Percentiles rank a stretch among this genome's conserved stretches.
Conservation (phyloP, 2,797 vertebrate genomes). For the Simalia tracyae region DNA sequence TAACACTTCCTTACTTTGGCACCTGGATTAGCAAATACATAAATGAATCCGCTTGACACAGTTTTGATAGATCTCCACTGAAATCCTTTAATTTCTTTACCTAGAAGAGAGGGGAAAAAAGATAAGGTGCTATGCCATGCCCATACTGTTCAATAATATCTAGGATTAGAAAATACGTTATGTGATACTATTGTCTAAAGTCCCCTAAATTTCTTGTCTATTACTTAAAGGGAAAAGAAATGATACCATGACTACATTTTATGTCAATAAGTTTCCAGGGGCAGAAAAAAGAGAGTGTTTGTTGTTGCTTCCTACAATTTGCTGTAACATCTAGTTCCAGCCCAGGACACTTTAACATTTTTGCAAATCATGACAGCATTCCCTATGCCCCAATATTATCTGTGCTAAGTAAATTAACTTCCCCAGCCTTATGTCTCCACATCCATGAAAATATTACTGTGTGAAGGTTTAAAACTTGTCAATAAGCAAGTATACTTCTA, state of each 20-base stretch:
- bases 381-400: not conserved
- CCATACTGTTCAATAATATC: not conserved
- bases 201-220: not conserved
- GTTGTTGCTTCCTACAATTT: not conserved
- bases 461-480: not conserved
- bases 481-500: not conserved
- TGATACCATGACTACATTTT: not conserved
- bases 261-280: not conserved
- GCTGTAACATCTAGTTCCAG: not conserved
- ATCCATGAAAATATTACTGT: not conserved
- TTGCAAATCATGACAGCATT: not conserved
- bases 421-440: not conserved
- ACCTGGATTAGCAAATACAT: slow-evolving; percentile 92
- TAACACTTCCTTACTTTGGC: slow-evolving; percentile 84
- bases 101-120: slow-evolving; percentile 67
- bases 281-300: not conserved
- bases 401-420: not conserved
- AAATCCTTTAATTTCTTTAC: slow-evolving; percentile 90
- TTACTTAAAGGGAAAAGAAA: not conserved
- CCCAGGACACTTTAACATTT: not conserved
- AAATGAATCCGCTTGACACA: slow-evolving; percentile 95
- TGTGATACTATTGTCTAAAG: not conserved
- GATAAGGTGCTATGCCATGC: not conserved
- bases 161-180: not conserved
- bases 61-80: slow-evolving; percentile 88